Evolutionary conservation across 2,113 vertebrate genomes (phyloP).

Genomic region (Pontoporia blainvillei): DNA sequence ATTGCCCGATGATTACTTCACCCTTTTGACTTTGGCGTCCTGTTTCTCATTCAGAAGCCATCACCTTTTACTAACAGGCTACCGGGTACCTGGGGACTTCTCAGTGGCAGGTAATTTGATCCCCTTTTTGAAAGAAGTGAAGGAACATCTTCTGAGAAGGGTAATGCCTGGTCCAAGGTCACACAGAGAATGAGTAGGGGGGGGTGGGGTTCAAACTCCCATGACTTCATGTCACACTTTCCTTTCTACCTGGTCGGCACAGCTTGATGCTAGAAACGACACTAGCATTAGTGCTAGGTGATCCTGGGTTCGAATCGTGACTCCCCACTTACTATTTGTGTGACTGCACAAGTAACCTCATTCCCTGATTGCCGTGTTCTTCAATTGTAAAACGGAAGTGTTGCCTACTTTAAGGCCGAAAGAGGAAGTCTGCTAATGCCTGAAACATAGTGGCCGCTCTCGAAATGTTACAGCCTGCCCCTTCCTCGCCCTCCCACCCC

Average conservation of each 20-base stretch:
- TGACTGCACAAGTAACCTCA: background rate
- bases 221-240: accelerated
- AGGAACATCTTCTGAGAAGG: background rate
- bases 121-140: background rate
- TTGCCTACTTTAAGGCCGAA: background rate
- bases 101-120: background rate
- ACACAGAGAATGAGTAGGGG: background rate
- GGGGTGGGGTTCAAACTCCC: background rate
- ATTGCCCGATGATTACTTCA: background rate
- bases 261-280: background rate
- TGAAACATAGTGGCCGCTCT: background rate
- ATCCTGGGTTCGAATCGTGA: background rate
- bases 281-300: accelerated
- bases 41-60: background rate
- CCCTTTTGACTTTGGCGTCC: background rate
- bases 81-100: background rate
- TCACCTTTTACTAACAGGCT: background rate
- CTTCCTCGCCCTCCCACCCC: too few relatives aligned
- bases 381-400: background rate
- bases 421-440: background rate
- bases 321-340: background rate
- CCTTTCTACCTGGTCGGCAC: background rate
- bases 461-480: background rate
- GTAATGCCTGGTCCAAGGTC: background rate
- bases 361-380: background rate